Evolutionary conservation across 2,888 invertebrate species (phyloP).

Genomic region (Pollenia angustigena): DNA sequence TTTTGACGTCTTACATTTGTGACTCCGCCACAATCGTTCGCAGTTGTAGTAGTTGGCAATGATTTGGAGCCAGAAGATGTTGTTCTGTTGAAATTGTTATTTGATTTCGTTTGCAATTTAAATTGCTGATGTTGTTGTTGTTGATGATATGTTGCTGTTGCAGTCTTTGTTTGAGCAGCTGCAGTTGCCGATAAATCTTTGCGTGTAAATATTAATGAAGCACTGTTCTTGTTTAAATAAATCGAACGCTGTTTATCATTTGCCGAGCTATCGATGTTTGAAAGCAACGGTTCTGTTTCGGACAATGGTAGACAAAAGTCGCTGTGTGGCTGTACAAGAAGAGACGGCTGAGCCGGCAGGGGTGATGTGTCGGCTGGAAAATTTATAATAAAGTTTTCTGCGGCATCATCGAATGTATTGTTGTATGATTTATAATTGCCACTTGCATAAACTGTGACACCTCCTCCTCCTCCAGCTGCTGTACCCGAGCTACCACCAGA

Average conservation of each 20-base stretch:
- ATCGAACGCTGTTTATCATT: conserved; percentile 81
- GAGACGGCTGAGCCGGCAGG: conserved; percentile 11
- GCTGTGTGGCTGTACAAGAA: not conserved
- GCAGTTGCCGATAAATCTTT: conserved; percentile 78
- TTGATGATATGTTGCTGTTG: conserved; percentile 42
- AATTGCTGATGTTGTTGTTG: conserved; percentile 59
- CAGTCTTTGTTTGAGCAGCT: conserved; percentile 53
- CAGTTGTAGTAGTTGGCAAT: conserved; percentile 27
- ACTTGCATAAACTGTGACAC: conserved; percentile 1
- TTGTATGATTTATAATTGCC: conserved; percentile 64
- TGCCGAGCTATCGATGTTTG: conserved; percentile 81
- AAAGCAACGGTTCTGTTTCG: conserved; percentile 82
- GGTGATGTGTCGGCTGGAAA: conserved; percentile 80
- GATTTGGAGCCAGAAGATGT: conserved; percentile 37
- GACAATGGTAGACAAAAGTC: conserved; percentile 79
- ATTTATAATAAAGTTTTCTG: conserved; percentile 81
- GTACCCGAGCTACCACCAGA: not conserved
- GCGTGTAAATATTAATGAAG: conserved; percentile 83
- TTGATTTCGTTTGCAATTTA: conserved; percentile 67
- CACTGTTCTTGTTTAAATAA: conserved; percentile 82
- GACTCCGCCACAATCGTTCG: conserved; percentile 21
- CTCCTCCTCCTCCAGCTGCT: not conserved
- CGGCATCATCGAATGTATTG: conserved; percentile 80
- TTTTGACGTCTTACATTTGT: conserved; percentile 56
- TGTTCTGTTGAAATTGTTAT: conserved; percentile 74